Base-by-base conservation (phyloP, 2,888 invertebrate species). In the Pterostichus niger region DNA sequence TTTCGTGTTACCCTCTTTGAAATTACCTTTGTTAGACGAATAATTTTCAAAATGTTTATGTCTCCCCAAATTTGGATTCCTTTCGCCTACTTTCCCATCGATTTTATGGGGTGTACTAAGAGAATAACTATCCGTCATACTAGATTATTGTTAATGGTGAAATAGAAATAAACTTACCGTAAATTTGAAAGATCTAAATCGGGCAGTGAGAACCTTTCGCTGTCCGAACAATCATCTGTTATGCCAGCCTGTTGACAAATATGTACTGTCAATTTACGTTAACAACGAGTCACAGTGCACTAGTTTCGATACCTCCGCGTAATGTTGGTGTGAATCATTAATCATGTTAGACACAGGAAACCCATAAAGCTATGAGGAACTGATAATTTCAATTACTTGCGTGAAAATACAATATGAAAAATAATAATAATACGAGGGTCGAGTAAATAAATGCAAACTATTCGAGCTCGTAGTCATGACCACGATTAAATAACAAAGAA, bases 111-210 rank as follows among this genome's bases (percentile, higher is more conserved):
- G 17, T 24, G 24, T 40, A 81, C 81, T 81, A 9, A 40, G 40
- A 6, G 9, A 40, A 40, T 40, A 40, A 6, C 40, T 9, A 40
- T 40, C 6, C 40, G 40, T 40, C 40, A 40, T 40, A 40, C 40
- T 40, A 0, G 40, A 40, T 40, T 7, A 13, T 52, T 9, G 52
- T 52, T 52, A 4, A 52, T 5, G 52, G 13, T 40, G 13, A 35
- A 35, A 13, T 15, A 54, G 13, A 56, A 15, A 35, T 31, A 4
- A 13, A 31, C 86, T 85, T 87, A 90, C 90, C 88, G 87, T 85
- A 89, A 87, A 87, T 89, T 89, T 85, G 89, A 86, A 80, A 89
- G 86, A 87, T 89, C 89, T 83, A 89, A 86, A 84, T 89, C 87
- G 84, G 88, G 87, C 84, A 88, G 86, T 84, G 86, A 87, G 82